phyloP scores from a whole-genome alignment of 2,888 invertebrate species.

The Pristionchus mayeri region DNA sequence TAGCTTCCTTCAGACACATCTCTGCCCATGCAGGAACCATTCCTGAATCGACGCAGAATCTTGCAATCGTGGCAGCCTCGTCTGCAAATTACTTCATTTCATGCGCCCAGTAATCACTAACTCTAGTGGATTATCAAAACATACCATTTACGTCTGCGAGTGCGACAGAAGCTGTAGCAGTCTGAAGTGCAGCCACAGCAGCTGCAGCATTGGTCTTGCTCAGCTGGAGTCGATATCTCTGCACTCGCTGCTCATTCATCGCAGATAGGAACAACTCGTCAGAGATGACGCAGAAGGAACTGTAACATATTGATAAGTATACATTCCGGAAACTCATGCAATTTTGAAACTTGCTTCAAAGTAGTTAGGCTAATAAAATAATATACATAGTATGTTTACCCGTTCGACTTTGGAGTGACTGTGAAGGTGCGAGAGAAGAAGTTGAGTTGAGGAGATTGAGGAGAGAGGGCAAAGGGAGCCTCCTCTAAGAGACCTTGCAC shows the following conservation, averaged over 20 bases:
- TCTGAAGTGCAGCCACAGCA: not conserved
- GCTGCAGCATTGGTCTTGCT: not conserved
- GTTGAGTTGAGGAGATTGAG: slow-evolving; percentile 71
- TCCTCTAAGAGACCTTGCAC: slow-evolving; percentile 91
- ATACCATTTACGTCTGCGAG: too few relatives aligned
- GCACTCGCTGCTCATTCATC: slow-evolving; percentile 78
- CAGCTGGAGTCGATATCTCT: slow-evolving; percentile 58
- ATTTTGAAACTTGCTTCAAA: too few relatives aligned
- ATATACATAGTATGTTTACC: too few relatives aligned
- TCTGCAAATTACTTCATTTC: too few relatives aligned
- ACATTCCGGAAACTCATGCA: too few relatives aligned
- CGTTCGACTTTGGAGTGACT: slow-evolving; percentile 76
- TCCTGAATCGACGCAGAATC: slow-evolving; percentile 63
- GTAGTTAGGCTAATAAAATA: too few relatives aligned
- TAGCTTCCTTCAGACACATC: slow-evolving; percentile 69
- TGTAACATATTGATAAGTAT: too few relatives aligned
- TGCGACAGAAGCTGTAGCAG: not conserved
- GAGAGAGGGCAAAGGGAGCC: slow-evolving; percentile 76
- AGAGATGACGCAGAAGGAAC: slow-evolving; percentile 74
- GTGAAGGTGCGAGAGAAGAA: slow-evolving; percentile 77
- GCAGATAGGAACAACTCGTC: slow-evolving; percentile 77
- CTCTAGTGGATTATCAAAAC: too few relatives aligned
- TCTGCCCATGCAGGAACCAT: slow-evolving; percentile 69
- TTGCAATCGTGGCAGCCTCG: slow-evolving; percentile 44
- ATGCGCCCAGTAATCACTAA: too few relatives aligned